Percentiles rank a stretch among this genome's conserved stretches.
Evolutionary conservation across 2,113 vertebrate genomes (phyloP).

Genomic region (Vidua chalybeata): DNA sequence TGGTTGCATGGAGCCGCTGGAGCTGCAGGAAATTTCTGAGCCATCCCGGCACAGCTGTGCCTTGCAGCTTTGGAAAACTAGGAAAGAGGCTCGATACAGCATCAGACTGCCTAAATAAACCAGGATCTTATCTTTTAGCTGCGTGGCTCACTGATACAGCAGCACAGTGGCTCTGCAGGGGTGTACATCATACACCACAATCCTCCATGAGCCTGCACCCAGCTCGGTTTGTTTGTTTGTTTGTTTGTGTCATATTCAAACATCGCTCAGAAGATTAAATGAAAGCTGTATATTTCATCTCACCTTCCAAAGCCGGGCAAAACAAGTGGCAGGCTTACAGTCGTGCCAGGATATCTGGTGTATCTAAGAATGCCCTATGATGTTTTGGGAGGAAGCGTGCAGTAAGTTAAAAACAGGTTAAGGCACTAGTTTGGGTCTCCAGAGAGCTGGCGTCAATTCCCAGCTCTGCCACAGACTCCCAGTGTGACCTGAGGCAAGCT

Average conservation of each 20-base stretch:
- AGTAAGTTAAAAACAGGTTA: conserved; percentile 12
- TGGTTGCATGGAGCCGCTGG: background rate
- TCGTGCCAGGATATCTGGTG: background rate
- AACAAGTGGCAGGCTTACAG: background rate
- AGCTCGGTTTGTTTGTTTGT: background rate
- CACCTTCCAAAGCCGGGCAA: background rate
- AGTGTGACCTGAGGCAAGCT: conserved; percentile 26
- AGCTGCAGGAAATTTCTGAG: background rate
- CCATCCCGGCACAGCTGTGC: fast-evolving
- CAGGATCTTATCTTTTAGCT: background rate
- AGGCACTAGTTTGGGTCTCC: background rate
- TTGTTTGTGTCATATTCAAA: background rate
- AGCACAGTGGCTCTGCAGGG: background rate
- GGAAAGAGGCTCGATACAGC: background rate
- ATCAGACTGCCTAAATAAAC: background rate
- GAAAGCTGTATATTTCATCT: background rate
- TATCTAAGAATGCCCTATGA: background rate
- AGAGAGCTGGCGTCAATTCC: background rate
- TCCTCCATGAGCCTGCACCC: fast-evolving
- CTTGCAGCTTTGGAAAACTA: background rate
- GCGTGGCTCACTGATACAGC: fast-evolving
- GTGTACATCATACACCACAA: fast-evolving
- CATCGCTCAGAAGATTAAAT: background rate
- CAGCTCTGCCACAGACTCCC: conserved; percentile 8
- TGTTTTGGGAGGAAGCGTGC: background rate